Evolutionary conservation across 2,888 invertebrate genomes (phyloP), one percentile per base, ranked within the genome.

Genomic region (Cyclophora albipunctata): DNA sequence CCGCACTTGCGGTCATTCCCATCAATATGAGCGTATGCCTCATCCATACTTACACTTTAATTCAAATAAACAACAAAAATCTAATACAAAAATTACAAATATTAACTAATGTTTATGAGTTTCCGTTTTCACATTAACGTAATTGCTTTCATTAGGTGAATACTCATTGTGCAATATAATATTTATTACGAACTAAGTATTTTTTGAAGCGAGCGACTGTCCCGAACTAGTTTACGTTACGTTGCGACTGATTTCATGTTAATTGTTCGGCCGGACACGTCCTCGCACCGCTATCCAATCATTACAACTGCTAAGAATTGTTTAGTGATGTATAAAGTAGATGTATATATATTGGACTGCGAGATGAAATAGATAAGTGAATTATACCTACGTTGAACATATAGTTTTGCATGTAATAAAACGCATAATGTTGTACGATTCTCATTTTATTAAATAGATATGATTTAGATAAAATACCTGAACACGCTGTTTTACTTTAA

Each of bases 11-110:
- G 66, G 5, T 44, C 55, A 55, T 62, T 64, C 46, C 67, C 72
- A 47, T 81, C 77, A 2, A 81, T 64, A 61, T 88, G 88, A n/a
- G 85, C 82, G 54, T 77, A 87, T 48, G 84, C 88, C 56, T 88
- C 88, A 67, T 88, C 87, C 88, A 88, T 87, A 61, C 66, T 71
- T 42, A 49, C 52, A 41, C 47, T 50, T 49, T 42, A 5, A 43
- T 34, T 46, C 20, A 43, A 20, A 43, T 20, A 43, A 3, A 20
- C 20, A 4, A 43, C 20, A 34, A 43, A 43, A 43, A 2, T 42
- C 5, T 7, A 42, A 37, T 5, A 37, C 37, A 5, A 37, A 37
- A 37, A 5, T 37, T 4, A 37, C 37, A 37, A 37, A 37, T 37
- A 4, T 37, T 20, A 37, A 2, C 37, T 20, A 20, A 20, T 20